Conservation (phyloP, 2,113 vertebrate genomes). For the Nanger granti region DNA sequence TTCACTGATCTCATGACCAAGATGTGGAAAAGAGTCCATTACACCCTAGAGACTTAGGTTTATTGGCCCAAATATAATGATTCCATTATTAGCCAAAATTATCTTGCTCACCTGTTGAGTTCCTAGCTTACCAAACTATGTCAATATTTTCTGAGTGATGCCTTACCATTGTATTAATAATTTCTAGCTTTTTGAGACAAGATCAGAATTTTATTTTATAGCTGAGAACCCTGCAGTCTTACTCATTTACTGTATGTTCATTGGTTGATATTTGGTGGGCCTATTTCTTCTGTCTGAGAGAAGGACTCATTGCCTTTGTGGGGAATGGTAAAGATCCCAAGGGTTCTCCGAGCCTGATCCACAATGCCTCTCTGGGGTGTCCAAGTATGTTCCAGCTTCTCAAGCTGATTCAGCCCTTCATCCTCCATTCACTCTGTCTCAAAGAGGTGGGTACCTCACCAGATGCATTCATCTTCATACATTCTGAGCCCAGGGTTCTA, state of each 20-base stretch:
- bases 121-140: not conserved
- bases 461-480: not conserved
- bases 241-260: not conserved
- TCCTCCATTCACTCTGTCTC: not conserved
- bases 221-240: not conserved
- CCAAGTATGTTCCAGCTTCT: not conserved
- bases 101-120: not conserved
- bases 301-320: not conserved
- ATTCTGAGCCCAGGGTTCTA: not conserved
- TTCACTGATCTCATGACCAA: not conserved
- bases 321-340: not conserved
- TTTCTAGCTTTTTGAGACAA: constrained; percentile 44
- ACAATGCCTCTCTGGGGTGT: not conserved
- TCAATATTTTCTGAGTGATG: constrained; percentile 23
- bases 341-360: not conserved
- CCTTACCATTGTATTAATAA: not conserved
- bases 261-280: not conserved
- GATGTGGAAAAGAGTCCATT: not conserved
- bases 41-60: not conserved
- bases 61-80: not conserved
- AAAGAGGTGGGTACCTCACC: not conserved
- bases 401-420: not conserved
- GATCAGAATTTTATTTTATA: constrained; percentile 38
- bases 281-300: not conserved
- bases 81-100: constrained; percentile 24